phyloP scores from a whole-genome alignment of 2,113 vertebrate genomes.

The Zonotrichia leucophrys region DNA sequence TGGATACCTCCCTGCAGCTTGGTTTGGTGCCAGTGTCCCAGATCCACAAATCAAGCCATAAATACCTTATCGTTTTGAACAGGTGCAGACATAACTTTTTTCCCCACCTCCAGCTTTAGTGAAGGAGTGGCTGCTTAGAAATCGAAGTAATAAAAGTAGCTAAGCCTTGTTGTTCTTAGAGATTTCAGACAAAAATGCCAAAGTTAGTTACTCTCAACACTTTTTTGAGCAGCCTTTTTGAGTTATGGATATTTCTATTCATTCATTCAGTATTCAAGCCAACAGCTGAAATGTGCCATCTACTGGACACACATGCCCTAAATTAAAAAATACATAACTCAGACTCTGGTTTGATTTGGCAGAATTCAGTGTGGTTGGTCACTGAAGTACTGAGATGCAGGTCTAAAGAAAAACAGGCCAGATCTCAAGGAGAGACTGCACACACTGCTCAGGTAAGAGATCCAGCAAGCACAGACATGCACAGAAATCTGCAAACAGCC shows the following conservation, averaged over 20 bases:
- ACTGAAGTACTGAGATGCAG: not conserved
- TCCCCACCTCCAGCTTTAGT: no score
- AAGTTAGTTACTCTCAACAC: not conserved
- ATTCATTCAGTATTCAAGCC: not conserved
- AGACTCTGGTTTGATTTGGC: not conserved
- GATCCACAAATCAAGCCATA: not conserved
- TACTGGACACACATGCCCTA: not conserved
- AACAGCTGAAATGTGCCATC: slow-evolving; percentile 12
- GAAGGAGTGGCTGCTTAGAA: not conserved
- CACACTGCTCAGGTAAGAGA: not conserved
- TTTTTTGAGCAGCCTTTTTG: not conserved
- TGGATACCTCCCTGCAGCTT: not conserved
- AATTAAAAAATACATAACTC: not conserved
- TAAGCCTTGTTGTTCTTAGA: not conserved
- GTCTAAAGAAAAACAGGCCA: not conserved
- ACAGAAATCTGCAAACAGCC: not conserved
- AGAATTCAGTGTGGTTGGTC: not conserved
- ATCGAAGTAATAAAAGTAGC: not conserved
- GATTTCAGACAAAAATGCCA: not conserved
- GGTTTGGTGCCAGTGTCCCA: not conserved
- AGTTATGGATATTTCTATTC: not conserved
- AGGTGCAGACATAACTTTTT: not conserved
- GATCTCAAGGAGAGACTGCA: not conserved
- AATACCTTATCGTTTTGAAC: not conserved
- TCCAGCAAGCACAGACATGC: not conserved